Conservation (phyloP, 2,888 invertebrate genomes). For the Ophion obscuratus region DNA sequence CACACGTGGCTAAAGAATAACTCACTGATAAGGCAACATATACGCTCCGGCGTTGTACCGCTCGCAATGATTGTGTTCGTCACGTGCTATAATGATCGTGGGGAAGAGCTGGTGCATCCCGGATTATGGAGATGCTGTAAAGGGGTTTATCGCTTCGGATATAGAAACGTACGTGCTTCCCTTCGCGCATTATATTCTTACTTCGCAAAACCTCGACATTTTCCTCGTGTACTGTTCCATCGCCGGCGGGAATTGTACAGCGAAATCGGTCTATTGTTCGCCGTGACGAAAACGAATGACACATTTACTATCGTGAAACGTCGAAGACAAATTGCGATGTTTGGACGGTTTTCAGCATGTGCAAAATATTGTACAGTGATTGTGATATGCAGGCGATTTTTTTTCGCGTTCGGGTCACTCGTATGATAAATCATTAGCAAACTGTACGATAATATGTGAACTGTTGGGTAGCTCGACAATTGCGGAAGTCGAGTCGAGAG, state of each 20-base stretch:
- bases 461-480: too few species aligned
- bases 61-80: constrained; percentile 21
- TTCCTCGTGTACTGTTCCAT: not conserved
- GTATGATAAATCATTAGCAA: not conserved
- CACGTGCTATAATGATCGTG: constrained; percentile 38
- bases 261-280: not conserved
- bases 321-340: not conserved
- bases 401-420: too few species aligned
- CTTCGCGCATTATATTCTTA: constrained; percentile 39
- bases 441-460: not conserved
- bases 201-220: constrained; percentile 20
- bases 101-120: constrained; percentile 33
- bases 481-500: too few species aligned
- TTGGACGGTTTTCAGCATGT: not conserved
- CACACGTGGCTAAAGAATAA: constrained; percentile 50
- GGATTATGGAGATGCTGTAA: constrained; percentile 45
- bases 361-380: not conserved
- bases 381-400: too few species aligned
- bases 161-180: constrained; percentile 40
- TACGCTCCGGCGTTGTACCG: constrained; percentile 20
- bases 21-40: constrained; percentile 54
- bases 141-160: constrained; percentile 14
- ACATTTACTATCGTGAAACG: not conserved
- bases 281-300: not conserved
- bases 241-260: constrained; percentile 2